Percentiles rank a stretch among this genome's conserved stretches.
Conservation (phyloP, 2,797 vertebrate species). For the Eupleurogrammus muticus region DNA sequence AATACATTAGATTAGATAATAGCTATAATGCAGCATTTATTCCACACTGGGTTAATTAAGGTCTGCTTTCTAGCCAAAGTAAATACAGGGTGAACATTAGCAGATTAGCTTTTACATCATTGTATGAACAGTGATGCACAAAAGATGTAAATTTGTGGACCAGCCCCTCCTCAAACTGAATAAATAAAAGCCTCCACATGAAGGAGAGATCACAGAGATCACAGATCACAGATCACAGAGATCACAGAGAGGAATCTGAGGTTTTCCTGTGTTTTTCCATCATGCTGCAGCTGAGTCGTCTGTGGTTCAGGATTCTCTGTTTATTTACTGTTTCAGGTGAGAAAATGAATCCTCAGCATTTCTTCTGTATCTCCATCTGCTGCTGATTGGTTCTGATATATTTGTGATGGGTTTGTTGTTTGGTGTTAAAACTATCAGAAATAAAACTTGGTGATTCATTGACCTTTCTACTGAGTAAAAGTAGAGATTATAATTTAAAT, state of each 20-base stretch:
- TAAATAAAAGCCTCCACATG: constrained; percentile 38
- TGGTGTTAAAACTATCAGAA: too few species aligned
- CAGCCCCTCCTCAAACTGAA: constrained; percentile 31
- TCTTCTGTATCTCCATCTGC: too few species aligned
- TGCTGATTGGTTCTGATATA: too few species aligned
- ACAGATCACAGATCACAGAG: constrained; percentile 1
- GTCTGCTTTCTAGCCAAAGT: constrained; percentile 22
- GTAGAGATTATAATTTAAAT: too few species aligned
- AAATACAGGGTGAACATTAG: constrained; percentile 30
- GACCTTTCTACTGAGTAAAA: too few species aligned
- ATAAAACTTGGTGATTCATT: too few species aligned
- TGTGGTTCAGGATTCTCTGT: constrained; percentile 31
- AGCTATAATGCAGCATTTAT: constrained; percentile 6
- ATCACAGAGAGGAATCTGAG: background rate
- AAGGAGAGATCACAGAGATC: background rate
- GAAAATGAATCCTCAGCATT: background rate
- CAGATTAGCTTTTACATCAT: constrained; percentile 23
- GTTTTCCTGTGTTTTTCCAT: constrained; percentile 9
- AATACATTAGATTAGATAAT: constrained; percentile 24
- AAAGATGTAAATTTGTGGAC: constrained; percentile 38
- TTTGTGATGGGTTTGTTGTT: background rate
- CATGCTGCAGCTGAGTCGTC: constrained; percentile 42
- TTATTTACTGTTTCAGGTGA: constrained; percentile 55
- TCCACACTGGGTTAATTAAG: constrained; percentile 6
- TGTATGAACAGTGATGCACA: constrained; percentile 1